These are phyloP conservation scores for Mastomys natalensis DNA, from an alignment of 2,113 vertebrate genomes.

Conservation along the genomic window DNA sequence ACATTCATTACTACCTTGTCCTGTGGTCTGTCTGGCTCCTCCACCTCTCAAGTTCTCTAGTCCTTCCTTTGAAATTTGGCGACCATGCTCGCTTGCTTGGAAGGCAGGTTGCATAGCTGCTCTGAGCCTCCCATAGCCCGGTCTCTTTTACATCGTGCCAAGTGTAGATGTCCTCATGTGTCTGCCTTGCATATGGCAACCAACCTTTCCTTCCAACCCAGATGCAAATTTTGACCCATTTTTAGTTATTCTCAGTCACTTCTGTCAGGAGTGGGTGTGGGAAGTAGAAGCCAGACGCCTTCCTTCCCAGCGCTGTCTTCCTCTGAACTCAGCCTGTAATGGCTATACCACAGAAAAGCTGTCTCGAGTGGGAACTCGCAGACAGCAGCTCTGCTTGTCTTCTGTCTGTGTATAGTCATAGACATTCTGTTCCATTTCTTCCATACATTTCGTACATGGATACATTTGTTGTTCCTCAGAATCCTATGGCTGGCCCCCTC, in stretches of 20 bases:
- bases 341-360: neutral
- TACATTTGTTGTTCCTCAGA: neutral
- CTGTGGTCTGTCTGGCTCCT: neutral
- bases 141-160: neutral
- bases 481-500: neutral
- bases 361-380: neutral
- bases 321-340: neutral
- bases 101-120: neutral
- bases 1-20: neutral
- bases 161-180: conserved; percentile 11
- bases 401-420: neutral
- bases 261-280: conserved; percentile 49
- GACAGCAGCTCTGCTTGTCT: neutral
- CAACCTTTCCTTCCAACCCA: conserved; percentile 49
- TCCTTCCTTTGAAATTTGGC: neutral
- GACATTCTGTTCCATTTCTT: neutral
- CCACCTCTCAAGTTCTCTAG: neutral
- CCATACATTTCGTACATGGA: neutral
- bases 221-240: conserved; percentile 79
- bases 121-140: neutral
- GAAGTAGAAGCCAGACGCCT: conserved; percentile 62
- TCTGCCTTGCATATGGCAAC: conserved; percentile 24
- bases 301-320: neutral
- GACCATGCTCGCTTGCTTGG: neutral
- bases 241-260: conserved; percentile 44